Evolutionary conservation across 2,797 vertebrate species (phyloP).

Genomic region (Chromobotia macracanthus): DNA sequence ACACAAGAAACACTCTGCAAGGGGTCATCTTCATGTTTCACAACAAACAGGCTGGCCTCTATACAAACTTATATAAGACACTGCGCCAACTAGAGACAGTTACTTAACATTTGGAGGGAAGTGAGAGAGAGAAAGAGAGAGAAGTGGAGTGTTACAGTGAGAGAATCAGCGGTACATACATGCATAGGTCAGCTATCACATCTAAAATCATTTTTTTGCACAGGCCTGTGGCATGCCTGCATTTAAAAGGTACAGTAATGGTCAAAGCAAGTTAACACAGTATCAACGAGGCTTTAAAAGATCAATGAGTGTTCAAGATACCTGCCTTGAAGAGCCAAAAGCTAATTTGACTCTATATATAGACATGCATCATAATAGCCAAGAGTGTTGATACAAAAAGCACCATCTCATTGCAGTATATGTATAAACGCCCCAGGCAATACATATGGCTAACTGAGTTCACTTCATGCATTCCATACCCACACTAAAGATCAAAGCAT

Average conservation of each 20-base stretch:
- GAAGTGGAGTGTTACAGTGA: slow-evolving; percentile 13
- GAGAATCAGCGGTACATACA: slow-evolving; percentile 15
- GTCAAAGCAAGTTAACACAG: slow-evolving; percentile 49
- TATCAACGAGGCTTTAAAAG: slow-evolving; percentile 42
- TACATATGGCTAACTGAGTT: slow-evolving; percentile 7
- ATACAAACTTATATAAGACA: slow-evolving; percentile 48
- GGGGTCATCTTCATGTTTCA: slow-evolving; percentile 38
- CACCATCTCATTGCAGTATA: slow-evolving; percentile 33
- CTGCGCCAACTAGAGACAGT: slow-evolving; percentile 27
- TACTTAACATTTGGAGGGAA: slow-evolving; percentile 15
- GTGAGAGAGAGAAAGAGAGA: not conserved
- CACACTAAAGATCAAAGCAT: not conserved
- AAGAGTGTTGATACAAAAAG: slow-evolving; percentile 39
- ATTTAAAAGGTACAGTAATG: slow-evolving; percentile 33
- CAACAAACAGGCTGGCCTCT: slow-evolving; percentile 48
- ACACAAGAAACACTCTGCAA: slow-evolving; percentile 37
- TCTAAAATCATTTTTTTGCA: slow-evolving; percentile 38
- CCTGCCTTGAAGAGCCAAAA: slow-evolving; percentile 17
- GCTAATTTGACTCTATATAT: slow-evolving; percentile 12
- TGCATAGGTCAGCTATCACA: slow-evolving; percentile 48
- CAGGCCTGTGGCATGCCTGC: slow-evolving; percentile 20
- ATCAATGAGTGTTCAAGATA: slow-evolving; percentile 41
- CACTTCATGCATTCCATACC: not conserved
- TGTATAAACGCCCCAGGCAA: slow-evolving; percentile 16
- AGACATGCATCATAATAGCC: slow-evolving; percentile 23